Conservation (phyloP, 2,113 vertebrate species). For the Noturus placidus region DNA sequence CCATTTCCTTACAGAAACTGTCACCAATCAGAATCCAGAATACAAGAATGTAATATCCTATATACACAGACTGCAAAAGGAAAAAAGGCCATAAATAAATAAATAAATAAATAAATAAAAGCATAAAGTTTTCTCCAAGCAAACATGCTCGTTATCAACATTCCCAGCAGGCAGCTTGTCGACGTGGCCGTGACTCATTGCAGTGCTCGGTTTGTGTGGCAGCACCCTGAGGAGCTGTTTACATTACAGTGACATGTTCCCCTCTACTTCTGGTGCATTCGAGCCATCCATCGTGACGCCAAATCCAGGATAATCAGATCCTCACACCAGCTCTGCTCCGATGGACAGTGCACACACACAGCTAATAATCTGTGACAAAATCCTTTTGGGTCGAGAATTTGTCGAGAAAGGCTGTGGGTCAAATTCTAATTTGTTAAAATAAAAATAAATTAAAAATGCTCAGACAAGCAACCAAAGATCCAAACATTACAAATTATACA, state of each 20-base stretch:
- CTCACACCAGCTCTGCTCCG: background rate
- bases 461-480: background rate
- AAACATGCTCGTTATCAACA: background rate
- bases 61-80: background rate
- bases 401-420: background rate
- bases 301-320: background rate
- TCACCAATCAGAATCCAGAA: background rate
- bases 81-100: no score
- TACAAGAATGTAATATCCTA: background rate
- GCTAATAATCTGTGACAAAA: background rate
- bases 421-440: no score
- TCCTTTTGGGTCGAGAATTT: background rate
- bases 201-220: conserved; percentile 14
- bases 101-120: no score
- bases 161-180: background rate
- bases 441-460: no score
- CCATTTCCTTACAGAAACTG: background rate
- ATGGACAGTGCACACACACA: background rate
- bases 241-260: conserved; percentile 39
- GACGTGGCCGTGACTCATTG: background rate
- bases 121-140: background rate
- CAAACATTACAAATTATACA: background rate
- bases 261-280: conserved; percentile 4
- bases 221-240: conserved; percentile 24
- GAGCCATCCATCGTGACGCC: background rate